A percentile compares a stretch with the other conserved stretches of the same genome.
Conservation (phyloP, 2,888 invertebrate genomes). For the Allygus modestus region DNA sequence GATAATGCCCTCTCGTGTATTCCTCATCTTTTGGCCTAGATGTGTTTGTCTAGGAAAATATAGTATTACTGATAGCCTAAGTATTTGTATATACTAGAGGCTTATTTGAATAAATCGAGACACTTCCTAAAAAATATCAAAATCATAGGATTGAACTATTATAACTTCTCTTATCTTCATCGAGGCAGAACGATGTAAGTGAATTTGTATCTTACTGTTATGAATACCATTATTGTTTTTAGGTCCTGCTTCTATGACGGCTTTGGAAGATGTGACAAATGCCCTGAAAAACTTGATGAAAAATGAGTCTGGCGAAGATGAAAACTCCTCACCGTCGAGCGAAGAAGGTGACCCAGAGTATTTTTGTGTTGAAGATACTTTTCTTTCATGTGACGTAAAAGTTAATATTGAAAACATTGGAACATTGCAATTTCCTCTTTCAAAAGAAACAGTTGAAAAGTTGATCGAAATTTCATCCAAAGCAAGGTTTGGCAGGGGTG, state of each 20-base stretch:
- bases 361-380: conserved; percentile 39
- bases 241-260: not conserved
- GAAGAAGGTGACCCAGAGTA: not conserved
- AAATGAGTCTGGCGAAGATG: not conserved
- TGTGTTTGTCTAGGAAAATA: no score
- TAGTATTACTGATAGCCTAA: no score
- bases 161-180: no score
- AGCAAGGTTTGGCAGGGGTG: conserved; percentile 20
- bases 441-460: not conserved
- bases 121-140: no score
- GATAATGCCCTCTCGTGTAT: no score
- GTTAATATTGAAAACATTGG: not conserved
- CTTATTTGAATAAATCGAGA: no score
- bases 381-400: not conserved
- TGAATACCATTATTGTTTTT: no score
- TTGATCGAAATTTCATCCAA: conserved; percentile 13
- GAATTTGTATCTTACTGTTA: no score
- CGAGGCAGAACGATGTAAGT: no score
- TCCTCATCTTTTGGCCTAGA: no score
- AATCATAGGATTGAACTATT: no score
- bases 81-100: no score
- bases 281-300: not conserved
- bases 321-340: not conserved
- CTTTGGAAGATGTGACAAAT: not conserved
- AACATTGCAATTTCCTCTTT: not conserved